Conservation (phyloP, 2,797 vertebrate species). For the Lacerta viridis region DNA sequence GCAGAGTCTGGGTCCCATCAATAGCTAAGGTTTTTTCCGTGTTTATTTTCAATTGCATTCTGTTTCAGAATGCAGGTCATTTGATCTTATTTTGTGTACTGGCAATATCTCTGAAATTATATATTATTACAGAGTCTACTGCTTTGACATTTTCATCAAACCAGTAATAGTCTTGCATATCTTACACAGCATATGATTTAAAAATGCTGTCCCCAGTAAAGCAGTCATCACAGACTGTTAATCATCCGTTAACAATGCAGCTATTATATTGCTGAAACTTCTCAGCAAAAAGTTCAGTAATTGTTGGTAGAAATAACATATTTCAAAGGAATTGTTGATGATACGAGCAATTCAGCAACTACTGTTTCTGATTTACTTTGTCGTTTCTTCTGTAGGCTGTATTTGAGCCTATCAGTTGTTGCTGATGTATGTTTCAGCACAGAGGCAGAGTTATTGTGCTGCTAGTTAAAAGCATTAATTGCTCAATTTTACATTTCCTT, state of each 20-base stretch:
- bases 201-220: slow-evolving; percentile 1
- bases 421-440: slow-evolving; percentile 25
- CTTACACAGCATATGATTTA: slow-evolving; percentile 2
- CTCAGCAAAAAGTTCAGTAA: slow-evolving; percentile 17
- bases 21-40: not conserved
- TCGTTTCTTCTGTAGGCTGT: not conserved
- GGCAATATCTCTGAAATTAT: slow-evolving; percentile 15
- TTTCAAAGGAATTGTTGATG: slow-evolving; percentile 33
- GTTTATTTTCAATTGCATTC: not conserved
- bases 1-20: not conserved
- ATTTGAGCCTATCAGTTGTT: not conserved
- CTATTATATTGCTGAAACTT: not conserved
- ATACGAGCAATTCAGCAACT: slow-evolving; percentile 19
- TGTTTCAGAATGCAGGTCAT: not conserved
- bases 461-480: slow-evolving; percentile 22
- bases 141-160: slow-evolving; percentile 32
- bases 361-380: slow-evolving; percentile 14
- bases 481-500: slow-evolving; percentile 16
- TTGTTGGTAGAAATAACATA: slow-evolving; percentile 3
- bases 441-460: not conserved
- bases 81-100: slow-evolving; percentile 15
- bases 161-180: slow-evolving; percentile 16
- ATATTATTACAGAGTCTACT: slow-evolving; percentile 14
- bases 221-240: not conserved
- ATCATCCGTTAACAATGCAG: slow-evolving; percentile 11